Evolutionary conservation across 2,113 vertebrate genomes (phyloP).

Genomic region (Hypomesus transpacificus): DNA sequence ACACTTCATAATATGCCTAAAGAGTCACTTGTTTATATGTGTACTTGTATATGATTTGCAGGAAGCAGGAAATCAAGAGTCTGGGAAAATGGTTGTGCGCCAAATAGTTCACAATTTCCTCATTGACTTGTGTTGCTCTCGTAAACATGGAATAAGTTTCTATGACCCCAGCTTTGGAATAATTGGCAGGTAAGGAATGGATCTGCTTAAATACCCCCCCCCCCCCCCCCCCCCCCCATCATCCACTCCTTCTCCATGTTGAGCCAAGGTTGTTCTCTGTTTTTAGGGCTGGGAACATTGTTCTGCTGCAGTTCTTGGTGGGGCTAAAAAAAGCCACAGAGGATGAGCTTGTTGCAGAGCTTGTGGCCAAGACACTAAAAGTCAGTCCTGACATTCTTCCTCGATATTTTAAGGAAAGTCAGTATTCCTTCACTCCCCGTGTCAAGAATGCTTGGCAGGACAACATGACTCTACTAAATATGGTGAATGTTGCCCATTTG

Average conservation of each 20-base stretch:
- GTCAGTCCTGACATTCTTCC: conserved; percentile 84
- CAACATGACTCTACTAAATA: conserved; percentile 85
- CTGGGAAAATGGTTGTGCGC: conserved; percentile 74
- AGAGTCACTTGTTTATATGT: background rate
- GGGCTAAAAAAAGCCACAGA: conserved; percentile 83
- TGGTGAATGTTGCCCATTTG: conserved; percentile 66
- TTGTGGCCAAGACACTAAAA: conserved; percentile 82
- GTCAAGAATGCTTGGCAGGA: conserved; percentile 82
- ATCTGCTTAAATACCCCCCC: background rate
- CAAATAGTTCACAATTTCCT: conserved; percentile 86
- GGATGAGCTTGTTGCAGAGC: conserved; percentile 83
- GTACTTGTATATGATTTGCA: conserved; percentile 26
- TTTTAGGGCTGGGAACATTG: conserved; percentile 84
- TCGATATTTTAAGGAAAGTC: conserved; percentile 88
- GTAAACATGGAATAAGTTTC: conserved; percentile 92
- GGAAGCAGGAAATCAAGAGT: conserved; percentile 59
- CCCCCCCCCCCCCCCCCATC: background rate
- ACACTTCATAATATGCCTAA: background rate
- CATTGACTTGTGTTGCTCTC: conserved; percentile 87
- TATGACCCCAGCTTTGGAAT: conserved; percentile 87
- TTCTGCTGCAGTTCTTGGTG: conserved; percentile 87
- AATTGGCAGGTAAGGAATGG: conserved; percentile 73
- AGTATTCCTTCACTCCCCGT: conserved; percentile 83
- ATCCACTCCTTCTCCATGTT: background rate
- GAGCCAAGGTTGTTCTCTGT: background rate